Evolutionary conservation across 2,113 vertebrate species (phyloP), one percentile per base, ranked within the genome.

Genomic region (Xiphophorus couchianus): DNA sequence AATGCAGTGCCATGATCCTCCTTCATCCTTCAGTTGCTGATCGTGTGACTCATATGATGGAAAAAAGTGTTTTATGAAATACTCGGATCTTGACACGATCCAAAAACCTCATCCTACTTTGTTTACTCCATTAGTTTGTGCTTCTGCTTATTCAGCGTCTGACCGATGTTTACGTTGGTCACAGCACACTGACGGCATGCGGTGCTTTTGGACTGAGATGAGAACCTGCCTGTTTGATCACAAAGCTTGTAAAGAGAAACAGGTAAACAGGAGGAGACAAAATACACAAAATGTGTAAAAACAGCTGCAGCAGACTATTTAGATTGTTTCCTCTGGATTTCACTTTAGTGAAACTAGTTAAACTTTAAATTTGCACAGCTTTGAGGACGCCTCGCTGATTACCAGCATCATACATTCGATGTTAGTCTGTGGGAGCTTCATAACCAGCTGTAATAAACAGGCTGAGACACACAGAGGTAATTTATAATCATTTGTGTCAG

Each of bases 401-500:
- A 33, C 22, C 27, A 27, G 31, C 28, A 42, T 42, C 62, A 68
- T 19, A 9, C 42, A 22, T 6, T n/a, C 27, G 61, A 42, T 28
- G 22, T 42, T 25, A 19, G 6, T n/a, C 51, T 58, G 62, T 37
- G 30, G 42, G 37, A 66, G 44, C 44, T 58, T 58, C 31, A 63
- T 54, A 63, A 11, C 25, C n/a, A n/a, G n/a, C 60, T 48, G 28
- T 33, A 35, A 76, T 33, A 35, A 69, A 42, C 35, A 0, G 74
- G 28, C 39, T 62, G 37, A 76, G 54, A 35, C 17, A 19, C 66
- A 62, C 66, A 9, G 60, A 69, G 60, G 39, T 39, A 58, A 63
- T 69, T 69, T 68, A 58, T 66, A 62, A 39, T 69, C 29, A 76
- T 64, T 63, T 62, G 66, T 72, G 12, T 71, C 74, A 39, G n/a